Base-by-base conservation (phyloP, 2,113 vertebrate genomes). In the Ophthalmotilapia sp. region DNA sequence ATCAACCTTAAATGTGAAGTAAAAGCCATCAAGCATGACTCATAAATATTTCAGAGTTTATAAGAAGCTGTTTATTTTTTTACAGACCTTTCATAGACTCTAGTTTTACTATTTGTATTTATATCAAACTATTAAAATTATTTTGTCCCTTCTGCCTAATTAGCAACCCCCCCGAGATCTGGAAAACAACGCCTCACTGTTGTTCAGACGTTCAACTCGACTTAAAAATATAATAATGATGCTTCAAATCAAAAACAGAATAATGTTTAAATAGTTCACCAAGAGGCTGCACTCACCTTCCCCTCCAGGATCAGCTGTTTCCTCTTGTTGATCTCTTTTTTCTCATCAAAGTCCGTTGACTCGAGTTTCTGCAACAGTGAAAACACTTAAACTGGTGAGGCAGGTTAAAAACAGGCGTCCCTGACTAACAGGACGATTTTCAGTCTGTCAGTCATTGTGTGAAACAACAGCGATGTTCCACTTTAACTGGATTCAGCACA, bases 241-340 rank as follows among this genome's bases (percentile, higher is more conserved):
- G 0, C 15, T 19, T 31, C 1, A 13, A 14, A 60, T 9, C 8
- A 60, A 3, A 11, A 42, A 55, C 40, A 81, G 15, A 70, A 5
- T 19, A 51, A 49, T 21, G 9, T 68, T 70, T 15, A 21, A 10
- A 19, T 31, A 12, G 19, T 56, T 15, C 29, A 58, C 53, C 11
- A n/a, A 79, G 38, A 3, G 79, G 82, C 5, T 5, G 7, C 7
- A 38, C 96, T 90, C 91, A 97, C 98, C 96, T 98, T 99, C 9
- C 99, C 98, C 80, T 99, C 98, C 5, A 99, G 91, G 92, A 99
- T 98, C 95, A 99, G 90, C 89, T 99, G 97, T 54, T 99, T 99
- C 94, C 97, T 96, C 84, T 99, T 99, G 89, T 99, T 98, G 55
- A 97, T 98, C 88, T 99, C 98, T 40, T 98, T 99, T 94, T 98